Base-by-base conservation (phyloP, 2,888 invertebrate species). In the Lasioglossum zephyrum region DNA sequence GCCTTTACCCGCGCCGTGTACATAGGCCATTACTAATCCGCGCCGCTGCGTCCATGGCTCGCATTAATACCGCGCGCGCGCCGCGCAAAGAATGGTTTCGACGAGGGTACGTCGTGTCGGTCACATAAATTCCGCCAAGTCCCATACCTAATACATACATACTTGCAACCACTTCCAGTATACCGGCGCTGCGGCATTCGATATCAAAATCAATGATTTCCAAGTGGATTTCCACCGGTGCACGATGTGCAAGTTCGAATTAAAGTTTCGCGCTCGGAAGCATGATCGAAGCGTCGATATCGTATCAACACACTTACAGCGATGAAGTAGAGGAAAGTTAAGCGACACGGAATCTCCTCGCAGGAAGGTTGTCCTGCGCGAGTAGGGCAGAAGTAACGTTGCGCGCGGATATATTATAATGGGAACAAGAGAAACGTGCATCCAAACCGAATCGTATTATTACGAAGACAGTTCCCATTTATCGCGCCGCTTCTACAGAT, bases 101-200 rank as follows among this genome's bases (percentile, higher is more conserved):
- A 79, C 77, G 77, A 82, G 74, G 78, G 78, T 73, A 79, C 77
- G 75, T 60, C 31, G 74, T 75, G 75, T 60, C 31, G 74, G 75
- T 88, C 80, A 77, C 84, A 79, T 84, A 86, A 88, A 88, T 89
- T 88, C 85, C 39, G 8, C 60, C 39, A 49, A 44, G 31, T 66
- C 26, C 74, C 26, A 72, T 83, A 80, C 80, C 81, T 81, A 78
- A 88, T 83, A 89, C 87, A 88, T 83, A 89, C 87, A 31, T 31
- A 31, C 31, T 87, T 82, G 82, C 85, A 73, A 76, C 72, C 74
- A 75, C 75, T 80, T 31, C 31, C 31, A 31, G 31, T 18, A 36
- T 8, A 63, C 18, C 18, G 31, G n/a, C 57, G n/a, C 44, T 4
- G 44, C 44, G 44, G 13, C 13, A 63, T 63, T 63, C 13, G 63